phyloP scores from a whole-genome alignment of 2,113 vertebrate genomes.

The Mastomys coucha region DNA sequence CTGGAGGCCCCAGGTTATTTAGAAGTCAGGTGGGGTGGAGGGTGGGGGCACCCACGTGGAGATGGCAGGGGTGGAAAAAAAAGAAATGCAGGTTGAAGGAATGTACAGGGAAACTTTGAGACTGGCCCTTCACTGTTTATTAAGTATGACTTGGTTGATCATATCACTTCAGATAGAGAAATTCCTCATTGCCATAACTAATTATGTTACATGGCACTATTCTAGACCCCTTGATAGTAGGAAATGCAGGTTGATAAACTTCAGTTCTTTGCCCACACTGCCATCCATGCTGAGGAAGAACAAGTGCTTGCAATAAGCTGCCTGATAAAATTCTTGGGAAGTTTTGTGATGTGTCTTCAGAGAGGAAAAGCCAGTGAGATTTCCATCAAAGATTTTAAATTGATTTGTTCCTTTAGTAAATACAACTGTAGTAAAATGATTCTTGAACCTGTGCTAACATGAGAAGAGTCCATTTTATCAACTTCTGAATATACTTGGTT shows the following conservation, averaged over 20 bases:
- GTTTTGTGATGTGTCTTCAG: background rate
- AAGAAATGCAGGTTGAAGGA: background rate
- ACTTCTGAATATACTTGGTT: background rate
- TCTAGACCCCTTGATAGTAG: background rate
- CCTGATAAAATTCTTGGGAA: background rate
- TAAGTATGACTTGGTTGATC: slow-evolving; percentile 4
- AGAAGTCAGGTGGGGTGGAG: too few relatives aligned
- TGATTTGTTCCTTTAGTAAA: background rate
- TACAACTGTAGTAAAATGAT: background rate
- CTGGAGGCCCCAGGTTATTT: too few relatives aligned
- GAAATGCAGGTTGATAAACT: background rate
- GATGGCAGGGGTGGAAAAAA: too few relatives aligned
- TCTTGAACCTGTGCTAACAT: background rate
- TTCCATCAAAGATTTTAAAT: background rate
- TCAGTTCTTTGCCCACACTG: background rate
- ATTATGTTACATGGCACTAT: background rate
- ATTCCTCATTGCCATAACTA: background rate
- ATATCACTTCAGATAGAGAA: background rate
- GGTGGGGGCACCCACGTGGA: too few relatives aligned
- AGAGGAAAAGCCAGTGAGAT: background rate
- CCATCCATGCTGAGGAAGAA: background rate
- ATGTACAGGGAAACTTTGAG: background rate
- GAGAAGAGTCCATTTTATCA: background rate
- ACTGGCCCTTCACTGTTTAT: background rate
- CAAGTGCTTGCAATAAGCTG: background rate